Evolutionary conservation across 2,113 vertebrate species (phyloP), one percentile per base, ranked within the genome.

Genomic region (Limnothrissa miodon): DNA sequence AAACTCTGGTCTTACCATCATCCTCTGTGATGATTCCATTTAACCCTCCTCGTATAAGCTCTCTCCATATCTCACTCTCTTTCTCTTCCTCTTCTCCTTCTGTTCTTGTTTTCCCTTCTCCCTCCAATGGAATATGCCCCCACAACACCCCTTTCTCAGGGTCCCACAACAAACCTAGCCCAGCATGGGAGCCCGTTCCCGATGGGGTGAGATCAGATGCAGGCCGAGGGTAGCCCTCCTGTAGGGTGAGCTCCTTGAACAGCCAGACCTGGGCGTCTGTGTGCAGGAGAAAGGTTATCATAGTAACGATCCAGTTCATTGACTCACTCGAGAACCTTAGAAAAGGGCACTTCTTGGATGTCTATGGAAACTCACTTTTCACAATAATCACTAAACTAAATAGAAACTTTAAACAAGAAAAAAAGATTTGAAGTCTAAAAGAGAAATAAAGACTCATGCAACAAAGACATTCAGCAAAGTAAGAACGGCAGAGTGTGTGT

Each of bases 211-310:
- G 88, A n/a, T 83, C 80, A 25, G 92, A 88, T 46, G 92, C 88
- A 33, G 92, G 88, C 81, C 87, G 86, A 21, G 93, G 93, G 85
- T 90, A 94, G 13, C 92, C 93, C 0, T 93, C 92, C 83, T 94
- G 92, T 29, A 94, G 92, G 39, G 90, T 86, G 44, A 94, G 90
- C 80, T 91, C 93, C 79, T 86, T 92, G 86, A 94, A 94, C 39
- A 94, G 85, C 93, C 93, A 94, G 80, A 92, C 89, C 74, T 90
- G 88, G 25, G 92, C 91, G 78, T 83, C 93, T 94, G 83, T 19
- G 15, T 36, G 29, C 9, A 81, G 3, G 11, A 5, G 44, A 29
- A 82, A 5, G 46, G 5, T 59, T 23, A 46, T 39, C 80, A 19
- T 7, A 19, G 23, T 0, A 4, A 39, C 36, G n/a, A 36, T 56